Evolutionary conservation across 2,888 invertebrate species (phyloP), one percentile per base, ranked within the genome.

Genomic region (Drosophila lutescens): DNA sequence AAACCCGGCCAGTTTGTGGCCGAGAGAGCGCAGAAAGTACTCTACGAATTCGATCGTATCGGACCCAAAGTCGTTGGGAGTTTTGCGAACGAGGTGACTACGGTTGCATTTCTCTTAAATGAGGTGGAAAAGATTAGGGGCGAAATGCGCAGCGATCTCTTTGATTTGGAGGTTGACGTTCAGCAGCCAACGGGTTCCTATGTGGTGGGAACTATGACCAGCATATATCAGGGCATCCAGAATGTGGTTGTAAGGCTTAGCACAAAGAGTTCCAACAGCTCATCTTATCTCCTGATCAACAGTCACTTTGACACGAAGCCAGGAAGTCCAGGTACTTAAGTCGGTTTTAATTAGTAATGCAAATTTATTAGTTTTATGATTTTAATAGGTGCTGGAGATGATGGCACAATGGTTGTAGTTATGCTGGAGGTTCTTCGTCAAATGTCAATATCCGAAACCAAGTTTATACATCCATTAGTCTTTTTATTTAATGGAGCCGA

Each of bases 291-390:
- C 23, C 93, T 98, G 26, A 93, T 99, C 68, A 99, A 98, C 92
- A 97, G 98, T 79, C 99, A 99, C 91, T 98, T 97, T 92, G 98
- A 99, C 91, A 95, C 97, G 44, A 97, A 97, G 68, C 95, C 97
- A 10, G 96, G 95, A 78, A 97, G 97, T 90, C 95, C 97, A 90
- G 98, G 95, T 89, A 49, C 12, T 3, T 5, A 12, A 75, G 78
- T 72, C 1, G 4, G 6, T 7, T 2, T 10, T 15, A 0, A 0
- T 1, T 41, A 20, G 41, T 38, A 34, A 34, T 34, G 32, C 0
- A 34, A 34, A 12, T 10, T 3, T 10, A 26, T 5, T 34, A 34
- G 12, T 12, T 5, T 34, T 34, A 34, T 46, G n/a, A 6, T 47
- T 30, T 30, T 1, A 1, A 0, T 30, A 90, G 90, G 95, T 59